Conservation (phyloP, 2,888 invertebrate species). For the Oligia latruncula region DNA sequence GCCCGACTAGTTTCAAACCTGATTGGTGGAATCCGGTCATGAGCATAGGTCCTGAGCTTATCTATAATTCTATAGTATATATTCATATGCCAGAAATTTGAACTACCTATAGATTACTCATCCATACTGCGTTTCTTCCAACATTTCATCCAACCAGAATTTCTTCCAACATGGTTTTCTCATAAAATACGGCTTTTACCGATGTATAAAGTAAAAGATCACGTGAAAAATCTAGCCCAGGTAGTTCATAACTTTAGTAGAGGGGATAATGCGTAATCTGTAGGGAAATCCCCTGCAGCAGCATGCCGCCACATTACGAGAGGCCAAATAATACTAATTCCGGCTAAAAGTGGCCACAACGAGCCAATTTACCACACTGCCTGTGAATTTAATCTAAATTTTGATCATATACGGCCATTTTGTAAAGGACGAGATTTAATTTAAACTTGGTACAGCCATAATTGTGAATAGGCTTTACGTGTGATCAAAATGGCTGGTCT, state of each 20-base stretch:
- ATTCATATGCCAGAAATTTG: background rate
- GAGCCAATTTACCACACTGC: background rate
- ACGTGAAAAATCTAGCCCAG: background rate
- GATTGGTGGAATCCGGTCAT: background rate
- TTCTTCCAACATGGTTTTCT: too few species aligned
- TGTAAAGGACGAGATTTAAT: constrained; percentile 19
- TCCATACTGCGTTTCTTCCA: too few species aligned
- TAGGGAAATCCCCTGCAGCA: background rate
- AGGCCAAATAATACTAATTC: background rate
- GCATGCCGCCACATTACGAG: background rate
- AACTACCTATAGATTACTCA: too few species aligned
- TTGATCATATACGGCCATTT: constrained; percentile 13
- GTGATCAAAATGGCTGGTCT: constrained; percentile 20
- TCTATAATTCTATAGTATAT: background rate
- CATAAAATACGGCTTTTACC: background rate
- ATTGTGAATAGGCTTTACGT: constrained; percentile 14
- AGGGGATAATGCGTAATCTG: background rate
- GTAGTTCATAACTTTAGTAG: background rate
- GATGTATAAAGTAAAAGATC: background rate
- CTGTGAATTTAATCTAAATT: constrained; percentile 30
- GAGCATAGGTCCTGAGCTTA: background rate
- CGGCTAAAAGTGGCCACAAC: background rate
- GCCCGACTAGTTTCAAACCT: background rate
- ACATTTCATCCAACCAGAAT: too few species aligned
- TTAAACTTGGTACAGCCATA: constrained; percentile 30